phyloP scores from a whole-genome alignment of 2,888 invertebrate genomes.

The Ectemnius continuus region DNA sequence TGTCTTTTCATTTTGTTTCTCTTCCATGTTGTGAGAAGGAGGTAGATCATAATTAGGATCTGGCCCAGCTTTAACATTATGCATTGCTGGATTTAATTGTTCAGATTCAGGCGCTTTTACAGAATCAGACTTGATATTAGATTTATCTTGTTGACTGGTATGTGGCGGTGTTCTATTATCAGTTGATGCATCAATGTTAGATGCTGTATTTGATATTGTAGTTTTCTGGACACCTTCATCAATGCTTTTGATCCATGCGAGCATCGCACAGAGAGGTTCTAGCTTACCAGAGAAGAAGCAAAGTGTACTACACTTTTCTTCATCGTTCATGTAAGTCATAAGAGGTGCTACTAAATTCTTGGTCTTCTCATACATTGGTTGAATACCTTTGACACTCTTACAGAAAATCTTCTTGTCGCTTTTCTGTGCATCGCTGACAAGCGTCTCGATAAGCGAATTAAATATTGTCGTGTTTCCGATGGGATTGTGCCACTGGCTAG shows the following conservation, averaged over 20 bases:
- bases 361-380: constrained; percentile 29
- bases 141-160: background rate
- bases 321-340: constrained; percentile 14
- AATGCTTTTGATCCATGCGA: constrained; percentile 50
- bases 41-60: background rate
- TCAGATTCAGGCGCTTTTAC: background rate
- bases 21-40: no score
- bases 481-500: background rate
- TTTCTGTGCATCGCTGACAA: background rate
- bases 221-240: constrained; percentile 7
- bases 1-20: background rate
- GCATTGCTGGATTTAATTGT: background rate
- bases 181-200: background rate
- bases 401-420: constrained; percentile 27
- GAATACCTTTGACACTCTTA: constrained; percentile 23
- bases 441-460: constrained; percentile 26
- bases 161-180: background rate
- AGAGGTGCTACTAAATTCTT: constrained; percentile 13
- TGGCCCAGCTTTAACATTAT: background rate
- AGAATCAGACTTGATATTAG: background rate
- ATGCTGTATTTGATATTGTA: background rate
- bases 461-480: constrained; percentile 30
- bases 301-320: constrained; percentile 11
- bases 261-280: constrained; percentile 53
- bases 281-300: constrained; percentile 38